phyloP scores from a whole-genome alignment of 92 coral and sea anemone genomes.

The Diadumene lineata region DNA sequence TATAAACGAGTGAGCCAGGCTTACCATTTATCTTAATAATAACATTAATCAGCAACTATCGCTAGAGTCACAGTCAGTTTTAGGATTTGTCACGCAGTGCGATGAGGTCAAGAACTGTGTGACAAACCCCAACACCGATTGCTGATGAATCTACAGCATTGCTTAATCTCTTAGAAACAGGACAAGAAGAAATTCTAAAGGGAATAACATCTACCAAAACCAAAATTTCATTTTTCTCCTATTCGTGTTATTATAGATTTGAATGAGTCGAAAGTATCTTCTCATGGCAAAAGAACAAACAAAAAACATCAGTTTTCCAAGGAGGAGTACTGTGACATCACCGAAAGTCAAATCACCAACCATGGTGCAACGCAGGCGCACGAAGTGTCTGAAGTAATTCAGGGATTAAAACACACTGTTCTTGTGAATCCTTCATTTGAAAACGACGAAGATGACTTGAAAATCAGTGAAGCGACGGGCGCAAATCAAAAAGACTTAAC shows the following conservation, averaged over 20 bases:
- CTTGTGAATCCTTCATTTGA: slow-evolving; percentile 48
- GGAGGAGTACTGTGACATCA: slow-evolving; percentile 7
- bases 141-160: too few species aligned
- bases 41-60: too few species aligned
- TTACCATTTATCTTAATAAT: too few species aligned
- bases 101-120: too few species aligned
- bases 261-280: not conserved
- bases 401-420: slow-evolving; percentile 37
- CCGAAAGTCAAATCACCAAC: not conserved
- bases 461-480: not conserved
- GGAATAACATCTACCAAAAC: not conserved
- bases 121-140: too few species aligned
- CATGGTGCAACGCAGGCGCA: slow-evolving; percentile 14
- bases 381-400: slow-evolving; percentile 37
- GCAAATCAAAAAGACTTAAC: not conserved
- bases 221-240: not conserved
- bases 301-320: slow-evolving; percentile 1
- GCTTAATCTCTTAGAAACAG: too few species aligned
- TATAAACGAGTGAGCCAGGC: too few species aligned
- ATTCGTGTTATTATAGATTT: not conserved
- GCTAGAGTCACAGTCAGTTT: too few species aligned
- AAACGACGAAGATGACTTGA: slow-evolving; percentile 21
- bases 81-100: too few species aligned
- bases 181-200: too few species aligned
- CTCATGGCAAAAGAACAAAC: not conserved